Evolutionary conservation across 2,888 invertebrate genomes (phyloP), one percentile per base, ranked within the genome.

Genomic region (Ceraclea dissimilis): DNA sequence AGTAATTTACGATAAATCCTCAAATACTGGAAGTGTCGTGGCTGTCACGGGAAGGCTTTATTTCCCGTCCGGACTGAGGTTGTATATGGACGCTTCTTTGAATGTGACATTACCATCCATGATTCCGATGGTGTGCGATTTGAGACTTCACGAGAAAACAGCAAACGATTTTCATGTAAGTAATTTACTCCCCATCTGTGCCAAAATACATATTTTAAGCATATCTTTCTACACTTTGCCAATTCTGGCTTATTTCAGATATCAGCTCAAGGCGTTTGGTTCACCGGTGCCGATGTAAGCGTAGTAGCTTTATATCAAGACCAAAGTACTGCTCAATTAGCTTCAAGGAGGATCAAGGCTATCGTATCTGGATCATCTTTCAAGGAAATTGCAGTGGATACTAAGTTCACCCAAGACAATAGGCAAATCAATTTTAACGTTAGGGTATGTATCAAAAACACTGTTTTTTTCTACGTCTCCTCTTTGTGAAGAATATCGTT

Each of bases 71-170:
- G 83, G 85, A 1, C 78, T 79, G 0, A 75, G 86, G 48, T 77
- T 88, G 63, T 81, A 80, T 18, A 69, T 88, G 48, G 88, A 90
- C 67, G 82, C 82, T 0, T 82, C 83, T 60, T 71, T 87, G 13
- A 90, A 89, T 67, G 73, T 90, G 52, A 86, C 88, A 0, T 75
- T 90, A 47, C 90, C 90, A 0, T 83, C 84, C 0, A 79, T 88
- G 61, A 82, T 83, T 54, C 87, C 90, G 0, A 83, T 88, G 72
- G 72, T 82, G 1, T 69, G 85, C 1, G 78, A 81, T 51, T 72
- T 82, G 0, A 83, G 83, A 63, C 72, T 90, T 8, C 80, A 79
- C 31, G 90, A 89, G 67, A 86, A 86, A 64, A 76, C 75, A 47
- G 70, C 75, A 0, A 79, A 81, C 52, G 85, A 87, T 63, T 91